Evolutionary conservation across 2,113 vertebrate genomes (phyloP), one percentile per base, ranked within the genome.

Genomic region (Notothenia coriiceps): DNA sequence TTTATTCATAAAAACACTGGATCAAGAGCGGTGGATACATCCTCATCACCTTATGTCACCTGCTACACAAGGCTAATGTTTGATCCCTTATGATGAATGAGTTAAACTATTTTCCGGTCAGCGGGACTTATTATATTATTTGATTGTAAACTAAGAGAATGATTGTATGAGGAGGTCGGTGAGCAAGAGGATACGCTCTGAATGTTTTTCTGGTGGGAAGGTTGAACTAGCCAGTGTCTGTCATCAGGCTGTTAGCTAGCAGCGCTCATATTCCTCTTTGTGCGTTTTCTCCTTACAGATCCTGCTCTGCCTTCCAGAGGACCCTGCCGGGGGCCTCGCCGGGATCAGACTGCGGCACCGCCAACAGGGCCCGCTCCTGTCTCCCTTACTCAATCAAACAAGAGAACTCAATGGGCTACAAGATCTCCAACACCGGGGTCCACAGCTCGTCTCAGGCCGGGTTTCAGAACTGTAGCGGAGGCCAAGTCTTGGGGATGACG

Each of bases 311-410:
- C 79, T 93, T 93, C 78, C 91, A 89, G 60, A 91, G 89, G 87
- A 86, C 89, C 75, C 83, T 89, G 51, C 14, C 84, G 10, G 91
- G 84, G 78, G 90, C 93, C 93, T 93, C 96, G 25, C 75, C 93
- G 2, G 83, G 92, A 77, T 92, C 87, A 91, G 94, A 77, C 74
- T 87, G 90, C 47, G 54, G 74, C 57, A 55, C 63, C 56, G 67
- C 87, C 70, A 88, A 84, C 15, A 70, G 82, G 3, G 47, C 56
- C 18, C 78, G 66, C 35, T 87, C 88, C 15, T 74, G 87, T 70
- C 89, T 91, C 4, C 73, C 83, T 70, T 97, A 97, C 83, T 92
- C 94, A 50, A 96, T 99, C 95, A 99, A 99, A 90, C 97, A 98
- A 90, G 98, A 99, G 91, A 95, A 93, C 82, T 92, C 92, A 0